Percentiles rank a stretch among this genome's conserved stretches.
These are phyloP conservation scores for Scolopax bukidnonensis DNA, from an alignment of 2,797 vertebrate species.

Conservation along the genomic window DNA sequence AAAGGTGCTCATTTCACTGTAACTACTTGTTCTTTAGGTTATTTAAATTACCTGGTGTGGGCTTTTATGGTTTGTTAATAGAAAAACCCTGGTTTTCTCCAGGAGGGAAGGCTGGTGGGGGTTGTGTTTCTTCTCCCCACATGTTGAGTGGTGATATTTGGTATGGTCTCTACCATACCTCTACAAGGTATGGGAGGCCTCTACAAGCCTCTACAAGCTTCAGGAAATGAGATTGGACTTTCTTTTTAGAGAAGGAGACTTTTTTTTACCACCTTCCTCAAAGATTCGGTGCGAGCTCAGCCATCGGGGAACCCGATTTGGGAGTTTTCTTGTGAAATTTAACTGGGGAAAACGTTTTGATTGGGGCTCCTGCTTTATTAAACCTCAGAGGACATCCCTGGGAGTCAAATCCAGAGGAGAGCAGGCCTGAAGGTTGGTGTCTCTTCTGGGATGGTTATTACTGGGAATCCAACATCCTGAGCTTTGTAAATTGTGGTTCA, in stretches of 20 bases:
- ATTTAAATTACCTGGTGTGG: not conserved
- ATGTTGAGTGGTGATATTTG: too few species aligned
- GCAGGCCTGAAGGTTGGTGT: not conserved
- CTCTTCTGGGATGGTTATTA: not conserved
- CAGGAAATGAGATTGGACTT: not conserved
- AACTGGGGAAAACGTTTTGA: not conserved
- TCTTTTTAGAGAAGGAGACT: not conserved
- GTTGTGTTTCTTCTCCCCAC: not conserved
- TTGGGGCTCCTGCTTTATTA: not conserved
- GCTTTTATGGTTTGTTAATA: not conserved
- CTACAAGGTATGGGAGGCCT: too few species aligned
- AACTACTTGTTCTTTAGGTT: not conserved
- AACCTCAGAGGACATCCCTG: not conserved
- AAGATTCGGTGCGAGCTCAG: not conserved
- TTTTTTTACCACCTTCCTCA: not conserved
- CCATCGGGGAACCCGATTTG: accelerated
- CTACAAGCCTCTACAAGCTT: not conserved
- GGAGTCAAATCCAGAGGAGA: not conserved
- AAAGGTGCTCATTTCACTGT: not conserved
- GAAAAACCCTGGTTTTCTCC: not conserved
- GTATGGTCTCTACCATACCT: too few species aligned
- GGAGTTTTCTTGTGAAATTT: not conserved
- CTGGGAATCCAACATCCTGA: not conserved
- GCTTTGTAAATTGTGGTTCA: not conserved
- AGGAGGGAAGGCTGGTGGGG: not conserved